Conservation (phyloP, 2,113 vertebrate genomes). For the Menura novaehollandiae region DNA sequence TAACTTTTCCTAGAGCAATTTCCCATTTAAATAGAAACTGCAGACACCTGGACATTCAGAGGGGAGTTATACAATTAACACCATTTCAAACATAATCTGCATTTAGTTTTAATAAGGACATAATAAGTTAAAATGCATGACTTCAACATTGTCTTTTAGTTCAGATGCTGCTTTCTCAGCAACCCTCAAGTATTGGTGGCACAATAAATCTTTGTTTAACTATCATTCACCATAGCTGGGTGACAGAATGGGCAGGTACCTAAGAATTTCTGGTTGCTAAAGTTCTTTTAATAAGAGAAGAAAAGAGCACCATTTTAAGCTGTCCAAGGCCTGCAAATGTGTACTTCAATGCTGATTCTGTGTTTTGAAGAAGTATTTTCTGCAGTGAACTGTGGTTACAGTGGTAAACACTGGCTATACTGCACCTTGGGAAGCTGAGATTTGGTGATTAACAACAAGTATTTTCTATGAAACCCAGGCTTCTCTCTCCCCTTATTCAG, state of each 20-base stretch:
- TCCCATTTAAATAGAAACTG: not conserved
- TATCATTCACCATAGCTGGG: not conserved
- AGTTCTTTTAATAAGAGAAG: not conserved
- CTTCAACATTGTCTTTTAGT: not conserved
- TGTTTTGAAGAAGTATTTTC: not conserved
- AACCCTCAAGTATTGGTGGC: accelerated
- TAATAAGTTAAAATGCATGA: not conserved
- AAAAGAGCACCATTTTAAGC: not conserved
- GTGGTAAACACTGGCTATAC: not conserved
- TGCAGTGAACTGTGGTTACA: not conserved
- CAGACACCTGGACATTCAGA: not conserved
- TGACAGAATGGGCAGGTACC: not conserved
- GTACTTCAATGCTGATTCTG: not conserved
- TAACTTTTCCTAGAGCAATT: not conserved
- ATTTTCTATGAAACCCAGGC: not conserved
- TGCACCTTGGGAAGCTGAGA: not conserved
- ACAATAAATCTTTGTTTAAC: not conserved
- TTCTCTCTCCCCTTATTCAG: not conserved
- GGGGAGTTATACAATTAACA: accelerated
- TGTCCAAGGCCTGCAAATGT: not conserved
- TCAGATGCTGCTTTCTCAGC: not conserved
- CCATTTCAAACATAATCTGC: not conserved
- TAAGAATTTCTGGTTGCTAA: not conserved
- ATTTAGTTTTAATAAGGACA: not conserved
- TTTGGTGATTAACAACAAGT: not conserved